phyloP scores from a whole-genome alignment of 2,113 vertebrate species.

The Nothoprocta perdicaria region DNA sequence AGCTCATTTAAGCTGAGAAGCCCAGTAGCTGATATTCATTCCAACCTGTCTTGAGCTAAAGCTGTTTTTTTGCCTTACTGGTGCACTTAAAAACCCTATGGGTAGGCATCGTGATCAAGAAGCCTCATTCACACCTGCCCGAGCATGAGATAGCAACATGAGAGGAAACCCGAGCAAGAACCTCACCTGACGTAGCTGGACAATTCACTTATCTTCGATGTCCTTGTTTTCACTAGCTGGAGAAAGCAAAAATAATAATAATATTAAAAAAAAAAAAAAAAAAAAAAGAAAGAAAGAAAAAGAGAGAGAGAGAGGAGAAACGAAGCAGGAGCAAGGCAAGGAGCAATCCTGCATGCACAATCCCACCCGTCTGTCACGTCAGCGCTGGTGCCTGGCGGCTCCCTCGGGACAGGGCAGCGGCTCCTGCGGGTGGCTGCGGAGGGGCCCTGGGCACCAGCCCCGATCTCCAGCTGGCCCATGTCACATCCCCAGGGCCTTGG shows the following conservation, averaged over 20 bases:
- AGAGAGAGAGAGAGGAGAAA: background rate
- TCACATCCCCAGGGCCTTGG: background rate
- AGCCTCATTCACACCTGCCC: background rate
- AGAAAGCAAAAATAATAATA: background rate
- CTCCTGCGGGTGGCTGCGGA: rapidly evolving
- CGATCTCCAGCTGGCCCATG: background rate
- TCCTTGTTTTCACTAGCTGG: constrained; percentile 88
- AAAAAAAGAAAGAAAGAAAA: no score
- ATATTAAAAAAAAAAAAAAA: background rate
- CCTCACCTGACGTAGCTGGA: constrained; percentile 84
- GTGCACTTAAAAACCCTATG: background rate
- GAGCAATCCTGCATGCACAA: background rate
- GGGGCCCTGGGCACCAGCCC: background rate
- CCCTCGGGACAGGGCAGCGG: rapidly evolving
- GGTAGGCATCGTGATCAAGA: background rate
- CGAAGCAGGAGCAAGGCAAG: background rate
- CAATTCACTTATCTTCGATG: constrained; percentile 79
- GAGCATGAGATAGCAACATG: background rate
- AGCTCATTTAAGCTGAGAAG: background rate
- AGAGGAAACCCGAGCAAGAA: background rate
- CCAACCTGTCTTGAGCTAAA: background rate
- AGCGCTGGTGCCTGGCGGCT: background rate
- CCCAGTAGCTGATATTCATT: background rate
- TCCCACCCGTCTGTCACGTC: rapidly evolving
- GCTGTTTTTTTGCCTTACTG: background rate